Evolutionary conservation across 2,113 vertebrate species (phyloP), one percentile per base, ranked within the genome.

Genomic region (Ammodytes marinus): DNA sequence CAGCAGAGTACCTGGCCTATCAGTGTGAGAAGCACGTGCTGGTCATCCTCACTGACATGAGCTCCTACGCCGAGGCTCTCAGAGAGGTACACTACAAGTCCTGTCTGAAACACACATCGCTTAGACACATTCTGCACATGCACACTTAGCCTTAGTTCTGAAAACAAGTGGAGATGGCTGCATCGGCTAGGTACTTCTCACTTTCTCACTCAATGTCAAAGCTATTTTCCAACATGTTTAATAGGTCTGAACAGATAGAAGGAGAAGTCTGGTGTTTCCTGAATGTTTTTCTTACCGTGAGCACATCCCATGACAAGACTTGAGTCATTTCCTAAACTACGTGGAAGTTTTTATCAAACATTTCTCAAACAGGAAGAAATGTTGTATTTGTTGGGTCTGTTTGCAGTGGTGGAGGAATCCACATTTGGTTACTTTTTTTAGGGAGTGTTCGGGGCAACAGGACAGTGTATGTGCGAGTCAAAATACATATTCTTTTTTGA

Each of bases 1-100:
- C 95, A 7, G 96, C 95, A 0, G 96, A 96, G 90, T 96, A 96
- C 88, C 86, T 96, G 93, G 96, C 96, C 43, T 96, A 96, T 86
- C 96, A 96, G 91, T 96, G 96, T 85, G 96, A 96, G 93, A 96
- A 96, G 73, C 96, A 96, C 12, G 96, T 96, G 46, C 85, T 96
- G 88, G 96, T 96, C 90, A 96, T 96, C 85, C 92, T 96, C 71
- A 96, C 96, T 0, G 96, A 96, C 89, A 96, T 96, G 96, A 96
- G 96, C 88, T 96, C 95, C 53, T 96, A 96, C 4, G 96, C 96
- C 2, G 96, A 96, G 77, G 96, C 96, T 85, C 90, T 96, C 78
- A 90, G 96, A 95, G 96, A 96, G 94, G 96, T 96, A 91, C 14
- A 40, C 11, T 2, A 8, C 39, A n/a, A 0, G 40, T 69, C 8